phyloP scores from a whole-genome alignment of 1,140 invertebrate species.

The Cheumatopsyche charites region DNA sequence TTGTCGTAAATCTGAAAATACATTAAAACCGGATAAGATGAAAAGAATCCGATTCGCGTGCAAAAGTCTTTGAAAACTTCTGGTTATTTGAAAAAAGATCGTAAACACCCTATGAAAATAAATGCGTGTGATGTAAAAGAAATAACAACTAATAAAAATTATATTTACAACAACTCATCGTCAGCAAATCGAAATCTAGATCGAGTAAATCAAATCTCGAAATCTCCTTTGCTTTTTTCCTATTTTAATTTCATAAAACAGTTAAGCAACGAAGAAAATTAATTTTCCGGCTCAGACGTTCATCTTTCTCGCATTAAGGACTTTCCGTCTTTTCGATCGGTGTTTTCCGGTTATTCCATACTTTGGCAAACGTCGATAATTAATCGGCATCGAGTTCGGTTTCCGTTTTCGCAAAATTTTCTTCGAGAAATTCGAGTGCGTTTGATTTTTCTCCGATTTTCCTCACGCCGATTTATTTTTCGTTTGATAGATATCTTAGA shows the following conservation, averaged over 20 bases:
- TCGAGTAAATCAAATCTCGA: not conserved
- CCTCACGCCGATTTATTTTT: conserved; percentile 14
- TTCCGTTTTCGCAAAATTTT: not conserved
- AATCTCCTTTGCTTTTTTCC: not conserved
- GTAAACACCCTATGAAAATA: not conserved
- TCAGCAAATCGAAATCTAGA: not conserved
- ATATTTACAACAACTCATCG: not conserved
- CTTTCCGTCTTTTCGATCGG: not conserved
- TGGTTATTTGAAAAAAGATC: too few relatives aligned
- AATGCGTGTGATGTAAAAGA: not conserved
- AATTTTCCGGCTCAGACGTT: not conserved
- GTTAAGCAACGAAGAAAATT: not conserved
- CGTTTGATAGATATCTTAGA: conserved; percentile 22
- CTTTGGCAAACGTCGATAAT: not conserved
- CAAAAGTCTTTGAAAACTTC: too few relatives aligned
- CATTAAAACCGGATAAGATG: too few relatives aligned
- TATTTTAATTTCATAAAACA: not conserved
- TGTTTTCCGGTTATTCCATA: not conserved
- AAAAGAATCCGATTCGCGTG: too few relatives aligned
- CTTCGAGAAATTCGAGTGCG: not conserved
- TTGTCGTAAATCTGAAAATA: too few relatives aligned
- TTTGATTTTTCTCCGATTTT: conserved; percentile 5
- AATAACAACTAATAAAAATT: not conserved
- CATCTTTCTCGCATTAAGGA: not conserved
- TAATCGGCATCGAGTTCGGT: not conserved